These are phyloP conservation scores for Volucella bombylans DNA, from an alignment of 2,888 invertebrate genomes.

Conservation along the genomic window DNA sequence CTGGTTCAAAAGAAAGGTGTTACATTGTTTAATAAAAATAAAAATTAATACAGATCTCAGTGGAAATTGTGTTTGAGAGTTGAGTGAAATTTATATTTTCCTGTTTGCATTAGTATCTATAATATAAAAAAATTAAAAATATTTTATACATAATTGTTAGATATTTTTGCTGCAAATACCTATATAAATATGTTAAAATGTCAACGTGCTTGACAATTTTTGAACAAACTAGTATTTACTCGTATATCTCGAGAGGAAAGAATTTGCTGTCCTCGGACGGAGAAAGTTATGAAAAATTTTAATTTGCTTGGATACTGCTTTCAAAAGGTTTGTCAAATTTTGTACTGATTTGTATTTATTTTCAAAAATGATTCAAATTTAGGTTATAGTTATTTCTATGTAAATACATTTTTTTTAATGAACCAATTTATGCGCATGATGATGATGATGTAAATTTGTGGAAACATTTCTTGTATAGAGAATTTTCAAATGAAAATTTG, in stretches of 20 bases:
- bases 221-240: constrained; percentile 15
- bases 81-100: constrained; percentile 41
- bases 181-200: constrained; percentile 22
- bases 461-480: too few species aligned
- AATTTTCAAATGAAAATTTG: too few species aligned
- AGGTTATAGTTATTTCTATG: background rate
- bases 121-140: too few species aligned
- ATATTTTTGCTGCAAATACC: background rate
- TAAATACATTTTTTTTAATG: background rate
- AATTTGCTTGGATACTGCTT: constrained; percentile 60
- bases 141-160: background rate
- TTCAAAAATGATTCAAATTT: background rate
- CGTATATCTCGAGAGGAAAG: constrained; percentile 10
- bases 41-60: background rate
- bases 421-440: background rate
- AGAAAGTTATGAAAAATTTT: constrained; percentile 63
- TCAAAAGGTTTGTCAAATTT: constrained; percentile 45
- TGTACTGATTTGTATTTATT: background rate
- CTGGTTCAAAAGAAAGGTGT: background rate
- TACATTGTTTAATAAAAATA: too few species aligned
- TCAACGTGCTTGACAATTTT: constrained; percentile 11
- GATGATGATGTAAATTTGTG: too few species aligned
- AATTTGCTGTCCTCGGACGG: constrained; percentile 32
- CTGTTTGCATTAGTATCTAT: background rate
- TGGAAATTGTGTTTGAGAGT: constrained; percentile 54